Evolutionary conservation across 2,113 vertebrate genomes (phyloP).

Genomic region (Xyliphius kryptos): DNA sequence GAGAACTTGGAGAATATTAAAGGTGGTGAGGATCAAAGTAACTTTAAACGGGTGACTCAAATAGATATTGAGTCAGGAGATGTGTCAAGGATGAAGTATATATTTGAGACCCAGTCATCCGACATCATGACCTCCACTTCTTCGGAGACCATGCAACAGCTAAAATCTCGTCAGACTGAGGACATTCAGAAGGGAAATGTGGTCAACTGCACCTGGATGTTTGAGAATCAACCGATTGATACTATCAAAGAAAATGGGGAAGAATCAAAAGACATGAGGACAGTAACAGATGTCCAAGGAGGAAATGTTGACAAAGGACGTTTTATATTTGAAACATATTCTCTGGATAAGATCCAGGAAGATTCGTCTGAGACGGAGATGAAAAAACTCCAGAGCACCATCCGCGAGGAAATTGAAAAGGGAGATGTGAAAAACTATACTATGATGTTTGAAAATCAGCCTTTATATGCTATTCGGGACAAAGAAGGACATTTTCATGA

Average conservation of each 20-base stretch:
- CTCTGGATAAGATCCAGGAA: conserved; percentile 79
- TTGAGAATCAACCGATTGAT: conserved; percentile 81
- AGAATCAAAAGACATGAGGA: conserved; percentile 54
- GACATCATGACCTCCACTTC: conserved; percentile 80
- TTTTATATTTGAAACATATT: conserved; percentile 83
- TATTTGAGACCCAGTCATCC: conserved; percentile 80
- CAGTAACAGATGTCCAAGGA: conserved; percentile 75
- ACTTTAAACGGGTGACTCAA: conserved; percentile 68
- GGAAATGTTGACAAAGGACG: conserved; percentile 80
- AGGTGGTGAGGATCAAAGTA: conserved; percentile 66
- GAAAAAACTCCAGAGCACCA: conserved; percentile 58
- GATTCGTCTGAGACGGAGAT: conserved; percentile 58
- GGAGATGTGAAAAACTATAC: conserved; percentile 85
- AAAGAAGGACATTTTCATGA: conserved; percentile 84
- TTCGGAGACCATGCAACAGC: conserved; percentile 70
- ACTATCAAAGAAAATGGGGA: conserved; percentile 63
- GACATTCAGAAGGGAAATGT: conserved; percentile 85
- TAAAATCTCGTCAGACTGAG: conserved; percentile 72
- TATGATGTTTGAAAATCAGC: conserved; percentile 87
- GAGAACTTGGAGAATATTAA: conserved; percentile 80
- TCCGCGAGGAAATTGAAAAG: conserved; percentile 65
- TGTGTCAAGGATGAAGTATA: conserved; percentile 79
- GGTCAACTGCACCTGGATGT: conserved; percentile 77
- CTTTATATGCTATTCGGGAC: conserved; percentile 83
- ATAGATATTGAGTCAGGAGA: conserved; percentile 79